These are phyloP conservation scores for Heteractis magnifica DNA, from an alignment of 92 coral and sea anemone genomes.

Conservation along the genomic window DNA sequence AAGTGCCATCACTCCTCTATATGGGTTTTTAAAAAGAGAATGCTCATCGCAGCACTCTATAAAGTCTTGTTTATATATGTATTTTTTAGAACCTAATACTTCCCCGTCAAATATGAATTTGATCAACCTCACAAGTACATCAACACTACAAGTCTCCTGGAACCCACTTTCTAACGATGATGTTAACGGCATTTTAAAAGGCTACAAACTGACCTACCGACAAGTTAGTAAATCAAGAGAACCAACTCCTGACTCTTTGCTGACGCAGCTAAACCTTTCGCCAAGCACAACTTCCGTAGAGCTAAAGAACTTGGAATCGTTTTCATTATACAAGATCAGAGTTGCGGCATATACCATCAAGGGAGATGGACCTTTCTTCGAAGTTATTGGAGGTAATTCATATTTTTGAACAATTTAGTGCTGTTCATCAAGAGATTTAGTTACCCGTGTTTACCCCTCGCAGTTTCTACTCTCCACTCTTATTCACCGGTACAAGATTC, in stretches of 20 bases:
- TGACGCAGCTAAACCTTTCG: neutral
- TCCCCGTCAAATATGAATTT: constrained; percentile 41
- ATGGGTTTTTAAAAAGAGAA: too few relatives aligned
- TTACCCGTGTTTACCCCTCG: too few relatives aligned
- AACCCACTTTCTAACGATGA: constrained; percentile 30
- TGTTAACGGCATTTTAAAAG: constrained; percentile 48
- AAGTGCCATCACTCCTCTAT: too few relatives aligned
- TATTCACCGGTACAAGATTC: too few relatives aligned
- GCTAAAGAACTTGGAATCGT: constrained; percentile 24
- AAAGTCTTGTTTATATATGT: neutral
- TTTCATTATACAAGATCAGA: constrained; percentile 33
- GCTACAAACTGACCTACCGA: constrained; percentile 39
- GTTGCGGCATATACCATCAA: constrained; percentile 36
- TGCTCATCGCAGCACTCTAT: neutral
- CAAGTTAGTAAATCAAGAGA: constrained; percentile 38
- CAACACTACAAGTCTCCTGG: constrained; percentile 55
- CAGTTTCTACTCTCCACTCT: too few relatives aligned
- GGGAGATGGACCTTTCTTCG: constrained; percentile 39
- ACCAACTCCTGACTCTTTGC: neutral
- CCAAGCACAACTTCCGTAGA: neutral
- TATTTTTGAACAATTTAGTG: neutral
- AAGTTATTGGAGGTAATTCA: constrained; percentile 31
- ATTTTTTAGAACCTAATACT: constrained; percentile 39
- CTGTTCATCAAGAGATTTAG: neutral
- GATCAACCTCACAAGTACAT: constrained; percentile 38